Evolutionary conservation across 1,140 invertebrate species (phyloP), one percentile per base, ranked within the genome.

Genomic region (Drosophila albomicans): DNA sequence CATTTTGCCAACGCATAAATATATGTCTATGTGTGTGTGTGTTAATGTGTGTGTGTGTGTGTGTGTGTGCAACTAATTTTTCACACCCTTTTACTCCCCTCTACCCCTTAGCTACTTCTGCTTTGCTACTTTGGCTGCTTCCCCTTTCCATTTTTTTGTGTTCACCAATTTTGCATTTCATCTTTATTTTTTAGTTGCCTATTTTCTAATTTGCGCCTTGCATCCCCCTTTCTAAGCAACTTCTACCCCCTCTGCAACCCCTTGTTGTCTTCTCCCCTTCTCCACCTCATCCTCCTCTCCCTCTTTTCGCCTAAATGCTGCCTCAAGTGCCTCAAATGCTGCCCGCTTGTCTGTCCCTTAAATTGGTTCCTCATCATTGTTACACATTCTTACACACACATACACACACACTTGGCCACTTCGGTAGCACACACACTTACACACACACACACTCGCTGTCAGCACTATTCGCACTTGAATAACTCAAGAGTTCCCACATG

Each of bases 361-460:
- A 87, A 87, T 87, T 87, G 82, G 82, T 88, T 88, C 52, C 84
- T 74, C 79, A 58, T 87, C 77, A 86, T 79, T 81, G 74, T 81
- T 79, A 82, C 45, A 68, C 65, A 46, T 48, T 76, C 54, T 35
- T 77, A 84, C 81, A 77, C 81, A 69, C 77, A 30, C 72, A 52
- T 45, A 70, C 58, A 79, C 46, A 71, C 57, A 56, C 58, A 63
- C 64, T 78, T 45, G 66, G 70, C 70, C 79, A 79, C 79, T 81
- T 81, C 68, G 74, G 79, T 81, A 74, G 79, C 79, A 59, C 52
- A 68, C 68, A 67, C 51, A 75, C 32, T 35, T 8, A 35, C 58
- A 79, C 46, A 68, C 57, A 56, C 58, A 63, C 54, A 51, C 13
- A 56, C 38, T 13, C 41, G 5, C 48, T 8, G 38, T 70, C 52